Evolutionary conservation across 2,113 vertebrate genomes (phyloP), one percentile per base, ranked within the genome.

Genomic region (Emberiza fucata): DNA sequence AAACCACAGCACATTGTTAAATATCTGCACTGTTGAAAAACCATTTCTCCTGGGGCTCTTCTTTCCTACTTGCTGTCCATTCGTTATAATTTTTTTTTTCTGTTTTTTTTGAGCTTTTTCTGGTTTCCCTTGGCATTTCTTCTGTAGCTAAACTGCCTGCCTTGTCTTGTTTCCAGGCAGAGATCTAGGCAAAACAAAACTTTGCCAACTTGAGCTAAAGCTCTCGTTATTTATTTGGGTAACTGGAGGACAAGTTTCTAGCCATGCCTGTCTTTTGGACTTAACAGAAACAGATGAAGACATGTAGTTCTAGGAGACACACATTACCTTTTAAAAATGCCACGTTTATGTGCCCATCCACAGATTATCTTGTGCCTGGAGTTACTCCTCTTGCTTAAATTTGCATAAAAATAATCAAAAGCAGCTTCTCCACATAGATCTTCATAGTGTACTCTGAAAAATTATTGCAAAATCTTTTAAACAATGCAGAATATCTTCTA

Each of bases 101-200:
- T 84, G 6, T 11, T 92, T 92, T 75, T 83, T 95, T 93, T 79
- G 76, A 72, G 8, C 50, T 37, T 53, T 76, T 91, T 75, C 39
- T 78, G 75, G 33, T 75, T 94, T 75, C 65, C 28, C 57, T 79
- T 85, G 57, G 64, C 39, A 68, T 90, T 79, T 91, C 57, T 92
- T 21, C 57, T 76, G 59, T 35, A 87, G 54, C 61, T 89, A 54
- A 78, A 90, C 73, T 85, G 70, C 75, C 69, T 76, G 44, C 80
- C 66, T 92, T 87, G 47, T 84, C 68, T 86, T 65, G 91, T 92
- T 95, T 94, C 91, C 78, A 92, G 59, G 90, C 93, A 94, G 78
- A 94, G 93, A 82, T 65, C 91, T 82, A 91, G 50, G 87, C 89
- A 91, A 95, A 96, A 88, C 89, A 82, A 82, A 95, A 85, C 81